Base-by-base conservation (phyloP, 2,797 vertebrate species). In the Gephyroberyx darwinii region DNA sequence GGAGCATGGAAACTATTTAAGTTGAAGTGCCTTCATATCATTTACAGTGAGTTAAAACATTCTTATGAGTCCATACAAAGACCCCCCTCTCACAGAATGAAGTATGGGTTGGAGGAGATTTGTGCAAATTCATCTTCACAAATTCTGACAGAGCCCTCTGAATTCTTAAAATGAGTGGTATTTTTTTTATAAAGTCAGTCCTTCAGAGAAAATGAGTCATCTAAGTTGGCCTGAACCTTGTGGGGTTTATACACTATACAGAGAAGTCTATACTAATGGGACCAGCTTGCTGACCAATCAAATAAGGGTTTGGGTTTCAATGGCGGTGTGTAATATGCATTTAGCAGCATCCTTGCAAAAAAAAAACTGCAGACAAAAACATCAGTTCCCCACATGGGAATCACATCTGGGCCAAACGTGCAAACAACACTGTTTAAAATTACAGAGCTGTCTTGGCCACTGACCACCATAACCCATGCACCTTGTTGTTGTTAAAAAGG, bases 151-250 rank as follows among this genome's bases (percentile, higher is more conserved):
- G 16, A 50, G 47, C n/a, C n/a, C 16, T 17, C 16, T 50, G n/a
- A 50, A 50, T 50, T 19, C n/a, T 50, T n/a, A 19, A 7, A 50
- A 17, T 13, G n/a, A 50, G 8, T 7, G 52, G 3, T 30, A 14
- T 54, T 54, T 31, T 54, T 31, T 6, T 9, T 19, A 8, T 35
- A 35, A 3, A 35, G 33, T 54, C 12, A 14, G 31, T 17, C 14
- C 5, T 17, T 54, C 26, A 8, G 26, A 22, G 35, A 31, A 55
- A 41, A 66, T 22, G 22, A 6, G 8, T 61, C 2, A 58, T 74
- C 26, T 47, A 0, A 26, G 75, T 60, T 31, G 80, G 85, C 74
- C 60, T 70, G 30, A 82, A 45, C 35, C 67, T 0, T 20, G 65
- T 31, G 7, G 43, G 47, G 62, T 58, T 64, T 65, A 14, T 31